A percentile compares a stretch with the other conserved stretches of the same genome.
Evolutionary conservation across 1,140 invertebrate genomes (phyloP).

Genomic region (Lasioglossum albipes): DNA sequence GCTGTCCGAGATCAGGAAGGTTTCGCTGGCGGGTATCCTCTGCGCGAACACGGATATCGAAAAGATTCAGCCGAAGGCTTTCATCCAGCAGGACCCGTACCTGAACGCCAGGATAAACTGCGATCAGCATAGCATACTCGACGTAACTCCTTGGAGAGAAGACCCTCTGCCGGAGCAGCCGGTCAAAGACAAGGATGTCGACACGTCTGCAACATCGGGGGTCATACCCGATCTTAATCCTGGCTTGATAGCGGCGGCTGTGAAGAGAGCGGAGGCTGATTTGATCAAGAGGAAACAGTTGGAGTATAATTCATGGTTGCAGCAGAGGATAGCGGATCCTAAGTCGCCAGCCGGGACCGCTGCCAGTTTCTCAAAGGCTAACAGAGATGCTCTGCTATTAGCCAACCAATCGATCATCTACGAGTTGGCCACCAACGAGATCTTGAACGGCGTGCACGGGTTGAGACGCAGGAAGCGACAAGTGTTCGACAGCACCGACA

Average conservation of each 20-base stretch:
- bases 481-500: conserved; percentile 84
- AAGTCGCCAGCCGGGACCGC: conserved; percentile 92
- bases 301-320: conserved; percentile 88
- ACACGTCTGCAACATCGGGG: conserved; percentile 22
- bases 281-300: conserved; percentile 86
- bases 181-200: conserved; percentile 51
- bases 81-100: conserved; percentile 92
- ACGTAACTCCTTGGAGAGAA: conserved; percentile 84
- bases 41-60: conserved; percentile 88
- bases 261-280: conserved; percentile 88
- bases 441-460: conserved; percentile 85
- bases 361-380: conserved; percentile 93
- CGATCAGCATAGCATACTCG: conserved; percentile 84
- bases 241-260: conserved; percentile 82
- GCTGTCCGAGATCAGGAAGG: conserved; percentile 91
- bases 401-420: conserved; percentile 93
- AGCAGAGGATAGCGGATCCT: conserved; percentile 85
- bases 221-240: conserved; percentile 73
- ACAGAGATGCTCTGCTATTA: conserved; percentile 88
- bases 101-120: conserved; percentile 91
- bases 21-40: conserved; percentile 89
- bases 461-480: conserved; percentile 85
- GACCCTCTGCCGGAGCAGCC: conserved; percentile 71
- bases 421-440: conserved; percentile 92
- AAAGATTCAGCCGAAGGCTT: conserved; percentile 90